Conservation (phyloP, 1,140 invertebrate species). For the Neodiprion fabricii region DNA sequence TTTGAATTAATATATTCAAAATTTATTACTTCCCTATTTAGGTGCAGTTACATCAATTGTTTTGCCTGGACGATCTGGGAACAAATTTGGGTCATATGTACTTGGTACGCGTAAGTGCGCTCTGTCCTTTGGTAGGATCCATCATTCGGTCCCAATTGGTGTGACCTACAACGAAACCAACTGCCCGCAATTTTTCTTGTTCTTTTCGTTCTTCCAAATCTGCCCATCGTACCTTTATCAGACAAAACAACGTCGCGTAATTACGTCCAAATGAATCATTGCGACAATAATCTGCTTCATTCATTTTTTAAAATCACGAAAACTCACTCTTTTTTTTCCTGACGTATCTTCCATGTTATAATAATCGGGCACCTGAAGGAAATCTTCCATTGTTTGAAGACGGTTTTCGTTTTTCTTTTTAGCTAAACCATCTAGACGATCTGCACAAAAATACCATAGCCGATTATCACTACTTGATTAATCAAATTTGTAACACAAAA, state of each 20-base stretch:
- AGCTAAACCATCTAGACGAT: slow-evolving; percentile 83
- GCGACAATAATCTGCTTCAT: background rate
- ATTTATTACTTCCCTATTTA: background rate
- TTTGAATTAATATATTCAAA: background rate
- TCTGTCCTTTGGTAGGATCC: slow-evolving; percentile 86
- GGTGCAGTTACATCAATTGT: background rate
- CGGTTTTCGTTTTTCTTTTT: slow-evolving; percentile 64
- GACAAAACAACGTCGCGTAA: slow-evolving; percentile 21
- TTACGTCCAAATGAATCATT: slow-evolving; percentile 8
- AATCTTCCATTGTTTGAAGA: slow-evolving; percentile 84
- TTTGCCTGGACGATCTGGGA: slow-evolving; percentile 11
- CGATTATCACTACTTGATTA: too few relatives aligned
- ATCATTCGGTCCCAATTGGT: slow-evolving; percentile 95
- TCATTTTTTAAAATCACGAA: background rate
- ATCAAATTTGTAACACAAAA: background rate
- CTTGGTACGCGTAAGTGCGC: slow-evolving; percentile 91
- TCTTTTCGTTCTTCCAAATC: slow-evolving; percentile 91
- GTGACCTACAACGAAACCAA: slow-evolving; percentile 95
- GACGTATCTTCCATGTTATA: slow-evolving; percentile 70
- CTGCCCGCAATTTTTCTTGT: slow-evolving; percentile 89
- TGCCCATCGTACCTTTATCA: slow-evolving; percentile 91
- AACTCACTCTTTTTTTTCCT: slow-evolving; percentile 88
- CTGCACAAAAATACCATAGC: slow-evolving; percentile 64
- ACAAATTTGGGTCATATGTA: slow-evolving; percentile 71
- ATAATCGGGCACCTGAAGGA: slow-evolving; percentile 86